Evolutionary conservation across 2,797 vertebrate species (phyloP).

Genomic region (Eidolon dupreanum): DNA sequence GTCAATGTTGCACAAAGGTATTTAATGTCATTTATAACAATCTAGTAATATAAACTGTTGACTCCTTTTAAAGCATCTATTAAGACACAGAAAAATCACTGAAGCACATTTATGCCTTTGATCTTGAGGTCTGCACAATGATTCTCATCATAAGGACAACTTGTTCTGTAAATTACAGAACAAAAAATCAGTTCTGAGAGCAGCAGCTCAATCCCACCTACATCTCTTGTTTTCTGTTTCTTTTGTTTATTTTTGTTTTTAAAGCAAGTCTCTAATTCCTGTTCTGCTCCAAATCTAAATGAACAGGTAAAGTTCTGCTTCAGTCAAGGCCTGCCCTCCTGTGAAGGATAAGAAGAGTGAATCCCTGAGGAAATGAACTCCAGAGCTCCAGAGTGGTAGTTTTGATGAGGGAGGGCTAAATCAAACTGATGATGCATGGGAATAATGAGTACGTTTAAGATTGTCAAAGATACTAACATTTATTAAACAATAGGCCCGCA

Average conservation of each 20-base stretch:
- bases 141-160: constrained; percentile 65
- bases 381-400: not conserved
- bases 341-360: not conserved
- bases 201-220: not conserved
- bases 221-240: not conserved
- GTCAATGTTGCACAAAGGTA: constrained; percentile 62
- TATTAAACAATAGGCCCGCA: not conserved
- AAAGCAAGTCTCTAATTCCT: not conserved
- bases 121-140: constrained; percentile 56
- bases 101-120: constrained; percentile 61
- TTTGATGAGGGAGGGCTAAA: not conserved
- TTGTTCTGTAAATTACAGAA: constrained; percentile 58
- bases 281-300: not conserved
- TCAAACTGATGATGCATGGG: not conserved
- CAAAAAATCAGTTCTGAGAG: constrained; percentile 59
- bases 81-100: constrained; percentile 70
- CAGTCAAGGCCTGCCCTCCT: not conserved
- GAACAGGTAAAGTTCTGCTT: not conserved
- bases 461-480: not conserved
- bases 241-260: not conserved
- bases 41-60: constrained; percentile 72
- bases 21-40: constrained; percentile 75
- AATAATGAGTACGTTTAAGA: not conserved
- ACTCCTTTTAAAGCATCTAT: constrained; percentile 63
- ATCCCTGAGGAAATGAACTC: not conserved